Base-by-base conservation (phyloP, 2,113 vertebrate species). In the Lophotis ruficrista region DNA sequence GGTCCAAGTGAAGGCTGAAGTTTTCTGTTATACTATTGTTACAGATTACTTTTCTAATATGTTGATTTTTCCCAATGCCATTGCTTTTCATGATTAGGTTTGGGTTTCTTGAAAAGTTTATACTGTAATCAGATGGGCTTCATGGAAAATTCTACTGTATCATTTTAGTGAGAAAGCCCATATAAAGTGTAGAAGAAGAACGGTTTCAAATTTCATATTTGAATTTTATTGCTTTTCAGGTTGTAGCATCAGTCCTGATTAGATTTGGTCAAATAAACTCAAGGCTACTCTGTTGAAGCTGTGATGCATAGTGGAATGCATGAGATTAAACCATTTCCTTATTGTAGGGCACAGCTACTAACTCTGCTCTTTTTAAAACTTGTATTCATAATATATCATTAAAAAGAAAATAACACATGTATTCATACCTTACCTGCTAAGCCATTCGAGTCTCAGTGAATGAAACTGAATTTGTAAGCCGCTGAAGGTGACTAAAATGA, bases 261-360 rank as follows among this genome's bases (percentile, higher is more conserved):
- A 54, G 58, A 47, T 84, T 64, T 89, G 69, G 81, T 87, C 53
- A 79, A 73, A 91, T 95, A 76, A 85, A 93, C 64, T 89, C 69
- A 70, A 83, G 51, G 61, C 75, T 80, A 33, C 62, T 88, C 17
- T 82, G 23, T 43, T 89, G 57, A 31, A 64, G 61, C 76, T 84
- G 37, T 69, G 64, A 60, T 70, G 65, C 28, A 27, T 47, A 54
- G 47, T 92, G 68, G 37, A 75, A 94, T 77, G 33, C 76, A 25
- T 30, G 57, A 79, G 37, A 61, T 23, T 24, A 95, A 94, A 82
- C 47, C 1, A 2, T 77, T 96, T 92, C 78, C 21, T 35, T 76
- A 70, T 57, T 38, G 10, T 38, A 47, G 58, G 31, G 27, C 56
- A 43, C 58, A 70, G 62, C 41, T 65, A 38, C 28, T 69, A 37